Evolutionary conservation across 2,888 invertebrate genomes (phyloP), one percentile per base, ranked within the genome.

Genomic region (Conistra vaccinii): DNA sequence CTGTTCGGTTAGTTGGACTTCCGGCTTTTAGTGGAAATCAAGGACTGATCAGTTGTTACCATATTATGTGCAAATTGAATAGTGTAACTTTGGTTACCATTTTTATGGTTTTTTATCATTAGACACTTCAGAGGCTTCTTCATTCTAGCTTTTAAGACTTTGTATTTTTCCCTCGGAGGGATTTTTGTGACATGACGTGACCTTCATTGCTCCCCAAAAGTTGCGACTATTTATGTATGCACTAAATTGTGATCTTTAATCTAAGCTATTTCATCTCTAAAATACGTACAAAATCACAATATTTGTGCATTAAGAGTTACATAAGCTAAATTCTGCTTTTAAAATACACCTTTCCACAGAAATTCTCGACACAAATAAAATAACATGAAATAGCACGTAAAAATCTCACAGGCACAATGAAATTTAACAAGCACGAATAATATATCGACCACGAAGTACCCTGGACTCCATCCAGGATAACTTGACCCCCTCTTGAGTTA

Each of bases 401-500:
- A 92, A 93, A 93, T 92, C 91, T 93, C 92, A 60, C 71, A 73
- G 62, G 57, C 73, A 87, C 87, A 95, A 95, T 94, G 91, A 92
- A 92, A 91, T 94, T 94, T 95, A 95, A 95, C 94, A 94, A 94
- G 93, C 93, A 92, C 84, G 93, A 93, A 94, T 94, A 94, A 94
- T 94, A 95, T 95, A 95, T 95, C 93, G 93, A 93, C 92, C 93
- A 92, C 90, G 90, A 90, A 87, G 90, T 89, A 87, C 90, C 88
- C 90, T 91, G 91, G 77, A 81, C 89, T 87, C 53, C 26, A 72
- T 76, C 94, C 90, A 91, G 53, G 77, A 45, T 76, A 87, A 48
- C 53, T 68, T 79, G 88, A 85, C 65, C 85, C 74, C 45, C 74
- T 35, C 45, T 66, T 71, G 42, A 45, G 70, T 70, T 67, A 78